A percentile compares a stretch with the other conserved stretches of the same genome.
These are phyloP conservation scores for Palloptera scutellata DNA, from an alignment of 2,888 invertebrate species.

Conservation along the genomic window DNA sequence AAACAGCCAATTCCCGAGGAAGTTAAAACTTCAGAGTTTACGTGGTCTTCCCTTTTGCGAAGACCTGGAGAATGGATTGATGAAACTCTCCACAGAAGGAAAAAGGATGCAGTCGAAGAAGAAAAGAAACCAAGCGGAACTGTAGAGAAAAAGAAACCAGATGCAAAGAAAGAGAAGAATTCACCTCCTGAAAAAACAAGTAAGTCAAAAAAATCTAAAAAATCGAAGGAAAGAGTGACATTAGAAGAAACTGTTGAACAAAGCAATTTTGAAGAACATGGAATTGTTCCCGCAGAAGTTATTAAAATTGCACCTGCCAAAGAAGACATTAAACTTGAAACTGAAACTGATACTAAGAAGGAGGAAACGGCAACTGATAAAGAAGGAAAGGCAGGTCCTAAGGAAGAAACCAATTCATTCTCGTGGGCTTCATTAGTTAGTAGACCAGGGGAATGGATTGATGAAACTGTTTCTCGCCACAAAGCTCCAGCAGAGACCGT, in stretches of 20 bases:
- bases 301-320: no score
- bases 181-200: slow-evolving; percentile 42
- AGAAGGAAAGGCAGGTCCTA: not conserved
- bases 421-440: slow-evolving; percentile 52
- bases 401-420: slow-evolving; percentile 30
- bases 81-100: slow-evolving; percentile 40
- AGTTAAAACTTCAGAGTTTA: slow-evolving; percentile 41
- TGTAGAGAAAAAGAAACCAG: slow-evolving; percentile 31
- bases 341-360: slow-evolving; percentile 7
- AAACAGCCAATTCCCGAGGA: not conserved
- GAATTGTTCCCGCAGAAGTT: no score
- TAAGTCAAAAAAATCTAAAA: slow-evolving; percentile 35
- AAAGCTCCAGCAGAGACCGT: slow-evolving; percentile 7
- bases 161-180: slow-evolving; percentile 41
- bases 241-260: slow-evolving; percentile 14
- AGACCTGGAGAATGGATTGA: slow-evolving; percentile 60
- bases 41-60: slow-evolving; percentile 59
- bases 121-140: slow-evolving; percentile 26
- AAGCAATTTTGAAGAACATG: not conserved
- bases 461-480: slow-evolving; percentile 44
- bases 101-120: slow-evolving; percentile 10
- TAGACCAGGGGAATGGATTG: slow-evolving; percentile 58
- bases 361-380: not conserved
- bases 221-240: slow-evolving; percentile 22
- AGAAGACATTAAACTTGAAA: no score